phyloP scores from a whole-genome alignment of 2,888 invertebrate species.

The Drosophila sordidula region DNA sequence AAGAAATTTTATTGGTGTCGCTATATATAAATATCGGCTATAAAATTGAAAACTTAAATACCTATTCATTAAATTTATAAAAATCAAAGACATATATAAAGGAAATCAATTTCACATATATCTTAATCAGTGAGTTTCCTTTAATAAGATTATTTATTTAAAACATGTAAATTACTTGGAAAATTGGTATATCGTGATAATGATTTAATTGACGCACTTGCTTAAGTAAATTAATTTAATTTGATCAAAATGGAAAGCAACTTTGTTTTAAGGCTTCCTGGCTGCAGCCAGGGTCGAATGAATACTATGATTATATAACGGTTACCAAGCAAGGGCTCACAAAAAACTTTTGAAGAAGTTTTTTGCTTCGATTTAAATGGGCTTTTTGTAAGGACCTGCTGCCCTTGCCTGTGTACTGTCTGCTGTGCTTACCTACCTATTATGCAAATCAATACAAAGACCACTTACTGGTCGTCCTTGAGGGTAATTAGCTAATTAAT shows the following conservation, averaged over 20 bases:
- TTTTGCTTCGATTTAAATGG: slow-evolving; percentile 5
- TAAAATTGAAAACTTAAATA: too few species aligned
- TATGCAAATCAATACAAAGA: slow-evolving; percentile 64
- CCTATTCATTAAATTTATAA: too few species aligned
- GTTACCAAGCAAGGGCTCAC: not conserved
- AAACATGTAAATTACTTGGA: not conserved
- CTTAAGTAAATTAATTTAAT: slow-evolving; percentile 21
- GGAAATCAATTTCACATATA: too few species aligned
- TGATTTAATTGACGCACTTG: slow-evolving; percentile 8
- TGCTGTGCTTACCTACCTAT: slow-evolving; percentile 10
- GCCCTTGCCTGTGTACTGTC: not conserved
- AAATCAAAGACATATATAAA: too few species aligned
- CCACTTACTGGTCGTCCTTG: slow-evolving; percentile 36
- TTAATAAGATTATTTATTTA: not conserved
- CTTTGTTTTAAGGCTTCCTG: not conserved
- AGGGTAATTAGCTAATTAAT: slow-evolving; percentile 77
- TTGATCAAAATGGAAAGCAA: not conserved
- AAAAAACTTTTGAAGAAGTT: slow-evolving; percentile 27
- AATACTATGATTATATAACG: slow-evolving; percentile 3
- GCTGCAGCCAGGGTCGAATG: not conserved
- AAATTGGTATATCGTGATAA: not conserved
- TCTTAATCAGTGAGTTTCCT: not conserved
- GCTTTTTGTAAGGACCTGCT: slow-evolving; percentile 12
- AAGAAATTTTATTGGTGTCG: too few species aligned
- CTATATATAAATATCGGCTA: too few species aligned